Percentiles rank a stretch among this genome's conserved stretches.
Conservation (phyloP, 92 coral and sea anemone genomes). For the Phenganax marumi region DNA sequence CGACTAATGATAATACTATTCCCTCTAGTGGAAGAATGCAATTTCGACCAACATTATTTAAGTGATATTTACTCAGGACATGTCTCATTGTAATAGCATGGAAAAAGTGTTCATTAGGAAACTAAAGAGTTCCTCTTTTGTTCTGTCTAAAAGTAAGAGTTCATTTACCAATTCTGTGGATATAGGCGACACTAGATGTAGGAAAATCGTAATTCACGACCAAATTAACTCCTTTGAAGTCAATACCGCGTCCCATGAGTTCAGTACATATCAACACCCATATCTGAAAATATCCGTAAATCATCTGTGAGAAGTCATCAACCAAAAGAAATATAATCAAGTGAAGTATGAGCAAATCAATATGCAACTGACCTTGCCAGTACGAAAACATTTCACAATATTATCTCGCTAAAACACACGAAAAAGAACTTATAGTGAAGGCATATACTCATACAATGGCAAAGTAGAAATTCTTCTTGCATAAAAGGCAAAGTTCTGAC, state of each 20-base stretch:
- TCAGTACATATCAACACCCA: conserved; percentile 97
- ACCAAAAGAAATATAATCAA: not conserved
- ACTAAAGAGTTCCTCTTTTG: not conserved
- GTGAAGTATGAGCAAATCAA: not conserved
- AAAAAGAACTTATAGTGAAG: not conserved
- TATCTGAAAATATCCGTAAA: conserved; percentile 53
- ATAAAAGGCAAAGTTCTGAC: conserved; percentile 32
- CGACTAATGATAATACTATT: too few species aligned
- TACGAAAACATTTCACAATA: conserved; percentile 88
- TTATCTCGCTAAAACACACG: conserved; percentile 73
- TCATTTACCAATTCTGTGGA: conserved; percentile 88
- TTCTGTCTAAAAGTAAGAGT: not conserved
- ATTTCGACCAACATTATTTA: too few species aligned
- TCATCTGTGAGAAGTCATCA: not conserved
- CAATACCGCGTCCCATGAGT: conserved; percentile 99
- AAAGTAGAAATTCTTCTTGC: not conserved
- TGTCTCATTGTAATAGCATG: too few species aligned
- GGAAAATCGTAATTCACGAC: conserved; percentile 96
- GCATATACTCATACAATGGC: not conserved
- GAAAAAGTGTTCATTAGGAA: not conserved
- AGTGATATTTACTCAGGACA: too few species aligned
- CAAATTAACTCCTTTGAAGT: conserved; percentile 92
- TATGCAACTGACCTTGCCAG: conserved; percentile 79
- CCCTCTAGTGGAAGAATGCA: too few species aligned
- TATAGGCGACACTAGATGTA: conserved; percentile 88